Base-by-base conservation (phyloP, 64 coral and sea anemone genomes). In the Montipora efflorescens region DNA sequence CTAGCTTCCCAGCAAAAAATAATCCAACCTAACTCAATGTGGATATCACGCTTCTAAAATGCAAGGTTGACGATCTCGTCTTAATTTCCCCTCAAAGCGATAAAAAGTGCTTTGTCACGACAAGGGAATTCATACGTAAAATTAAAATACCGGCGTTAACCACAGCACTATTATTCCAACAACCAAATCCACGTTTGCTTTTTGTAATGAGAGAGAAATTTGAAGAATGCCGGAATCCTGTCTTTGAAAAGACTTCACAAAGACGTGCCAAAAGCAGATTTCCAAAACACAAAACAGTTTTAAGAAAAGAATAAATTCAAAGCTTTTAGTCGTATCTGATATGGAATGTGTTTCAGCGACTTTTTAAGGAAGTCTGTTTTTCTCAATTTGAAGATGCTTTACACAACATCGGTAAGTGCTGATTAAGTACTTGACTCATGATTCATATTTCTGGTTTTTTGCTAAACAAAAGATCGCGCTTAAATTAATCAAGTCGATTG, bases 401-500 rank as follows among this genome's bases (percentile, higher is more conserved):
- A 6, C 68, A 20, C 7, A 78, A 19, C 18, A 78, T 16, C 47
- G 76, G 76, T 78, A 49, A 50, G 46, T 78, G 46, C 46, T 6
- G 45, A 49, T 78, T 48, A 48, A 76, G 9, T 46, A 43, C 45
- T 84, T 69, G 28, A 84, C 48, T 68, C 7, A n/a, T 69, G 59
- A 15, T 43, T 68, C 7, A 9, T 48, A 62, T 23, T 25, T 44
- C 68, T 22, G 5, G 16, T 44, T 22, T 62, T 70, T 84, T 48
- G 59, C 7, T n/a, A 43, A 84, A 84, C 82, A 84, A 84, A 69
- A 68, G 82, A 84, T n/a, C 11, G 15, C 45, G 67, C 14, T 13
- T 28, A 67, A 47, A 68, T 84, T 62, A 84, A 5, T 84, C 44
- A 69, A 23, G 21, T 68, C 82, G 69, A 84, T 84, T 84, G 62